phyloP scores from a whole-genome alignment of 2,888 invertebrate genomes.

The Scaptomyza tumidula region DNA sequence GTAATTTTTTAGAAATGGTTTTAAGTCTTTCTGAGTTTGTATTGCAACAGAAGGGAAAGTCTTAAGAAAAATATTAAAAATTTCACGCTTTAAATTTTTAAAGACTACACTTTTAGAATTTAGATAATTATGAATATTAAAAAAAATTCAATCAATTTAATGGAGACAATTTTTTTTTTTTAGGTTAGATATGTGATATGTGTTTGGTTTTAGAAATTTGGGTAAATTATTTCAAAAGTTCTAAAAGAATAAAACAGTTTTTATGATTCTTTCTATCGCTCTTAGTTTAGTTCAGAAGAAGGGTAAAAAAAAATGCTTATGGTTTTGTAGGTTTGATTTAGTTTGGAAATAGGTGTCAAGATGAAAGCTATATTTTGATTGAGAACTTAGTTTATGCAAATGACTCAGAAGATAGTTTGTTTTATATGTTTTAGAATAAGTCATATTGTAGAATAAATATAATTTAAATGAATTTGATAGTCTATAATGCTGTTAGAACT shows the following conservation, averaged over 20 bases:
- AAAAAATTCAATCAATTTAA: too few relatives aligned
- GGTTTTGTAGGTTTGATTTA: background rate
- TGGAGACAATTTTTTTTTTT: background rate
- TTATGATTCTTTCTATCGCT: background rate
- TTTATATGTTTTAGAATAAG: background rate
- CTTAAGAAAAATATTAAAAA: too few relatives aligned
- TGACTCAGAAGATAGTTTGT: background rate
- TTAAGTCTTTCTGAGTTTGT: too few relatives aligned
- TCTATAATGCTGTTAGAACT: background rate
- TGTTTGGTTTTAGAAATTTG: background rate
- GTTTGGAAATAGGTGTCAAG: background rate
- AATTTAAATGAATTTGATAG: background rate
- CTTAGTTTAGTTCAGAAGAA: background rate
- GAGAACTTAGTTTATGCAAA: background rate
- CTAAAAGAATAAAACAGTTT: background rate
- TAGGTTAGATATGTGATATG: background rate
- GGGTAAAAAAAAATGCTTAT: background rate
- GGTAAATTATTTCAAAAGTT: background rate
- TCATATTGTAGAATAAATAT: accelerated
- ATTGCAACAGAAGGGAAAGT: too few relatives aligned
- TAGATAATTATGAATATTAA: too few relatives aligned
- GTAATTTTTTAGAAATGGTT: background rate
- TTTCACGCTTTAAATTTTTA: too few relatives aligned
- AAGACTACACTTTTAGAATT: too few relatives aligned
- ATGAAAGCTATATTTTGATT: background rate